Evolutionary conservation across 1,140 invertebrate species (phyloP).

Genomic region (Agrypnia vestita): DNA sequence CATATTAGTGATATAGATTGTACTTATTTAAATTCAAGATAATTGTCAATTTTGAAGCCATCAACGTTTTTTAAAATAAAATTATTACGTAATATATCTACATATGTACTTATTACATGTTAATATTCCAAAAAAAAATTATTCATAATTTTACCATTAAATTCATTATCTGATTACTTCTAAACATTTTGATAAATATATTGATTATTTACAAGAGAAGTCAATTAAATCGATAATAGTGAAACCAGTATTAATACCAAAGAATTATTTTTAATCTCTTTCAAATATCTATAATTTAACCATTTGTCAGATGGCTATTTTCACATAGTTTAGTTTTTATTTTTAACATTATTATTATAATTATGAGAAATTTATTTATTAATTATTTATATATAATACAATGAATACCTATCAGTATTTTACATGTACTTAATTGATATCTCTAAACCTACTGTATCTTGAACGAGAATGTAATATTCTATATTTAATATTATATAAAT

Average conservation of each 20-base stretch:
- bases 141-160: no score
- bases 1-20: no score
- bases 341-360: no score
- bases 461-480: neutral
- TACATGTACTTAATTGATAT: neutral
- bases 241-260: neutral
- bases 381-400: neutral
- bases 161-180: no score
- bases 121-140: no score
- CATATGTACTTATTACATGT: no score
- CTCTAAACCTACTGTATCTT: neutral
- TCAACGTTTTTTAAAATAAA: no score
- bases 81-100: no score
- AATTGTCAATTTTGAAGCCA: no score
- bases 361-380: neutral
- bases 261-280: slow-evolving; percentile 4
- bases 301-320: slow-evolving; percentile 3
- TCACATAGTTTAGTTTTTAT: neutral
- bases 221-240: slow-evolving; percentile 11
- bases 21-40: no score
- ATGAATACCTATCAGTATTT: slow-evolving; percentile 6
- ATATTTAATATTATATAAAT: neutral
- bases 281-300: slow-evolving; percentile 3
- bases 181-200: neutral
- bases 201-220: slow-evolving; percentile 9